Evolutionary conservation across 2,797 vertebrate species (phyloP).

Genomic region (Melanotaenia maccullochi): DNA sequence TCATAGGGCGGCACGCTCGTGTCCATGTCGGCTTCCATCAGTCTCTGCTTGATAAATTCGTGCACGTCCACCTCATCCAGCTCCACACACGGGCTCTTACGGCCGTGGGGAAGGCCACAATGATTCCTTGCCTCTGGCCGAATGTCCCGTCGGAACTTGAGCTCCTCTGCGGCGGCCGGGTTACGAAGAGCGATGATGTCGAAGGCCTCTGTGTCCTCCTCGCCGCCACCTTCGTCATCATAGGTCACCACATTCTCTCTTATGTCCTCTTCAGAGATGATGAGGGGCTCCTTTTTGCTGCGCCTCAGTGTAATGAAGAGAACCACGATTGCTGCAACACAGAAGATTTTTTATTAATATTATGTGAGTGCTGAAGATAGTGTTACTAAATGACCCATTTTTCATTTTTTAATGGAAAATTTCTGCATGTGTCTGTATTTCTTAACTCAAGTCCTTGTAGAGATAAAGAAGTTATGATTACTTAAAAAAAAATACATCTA

Average conservation of each 20-base stretch:
- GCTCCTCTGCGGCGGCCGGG: conserved; percentile 92
- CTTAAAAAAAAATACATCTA: conserved; percentile 44
- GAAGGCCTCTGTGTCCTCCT: conserved; percentile 98
- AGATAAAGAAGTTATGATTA: conserved; percentile 51
- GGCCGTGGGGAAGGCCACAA: conserved; percentile 74
- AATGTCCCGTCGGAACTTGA: conserved; percentile 92
- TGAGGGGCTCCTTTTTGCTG: conserved; percentile 95
- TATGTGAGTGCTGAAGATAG: neutral
- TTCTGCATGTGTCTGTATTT: conserved; percentile 10
- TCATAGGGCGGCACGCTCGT: conserved; percentile 93
- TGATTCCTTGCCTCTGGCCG: conserved; percentile 83
- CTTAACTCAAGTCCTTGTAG: conserved; percentile 51
- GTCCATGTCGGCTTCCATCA: conserved; percentile 92
- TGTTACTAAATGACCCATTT: too few species aligned
- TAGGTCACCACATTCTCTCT: conserved; percentile 98
- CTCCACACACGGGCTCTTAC: conserved; percentile 78
- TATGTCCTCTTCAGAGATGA: conserved; percentile 96
- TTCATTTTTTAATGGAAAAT: neutral
- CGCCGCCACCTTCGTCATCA: conserved; percentile 95
- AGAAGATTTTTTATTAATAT: neutral
- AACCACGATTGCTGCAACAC: conserved; percentile 90
- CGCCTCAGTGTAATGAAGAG: conserved; percentile 94
- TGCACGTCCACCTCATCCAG: conserved; percentile 89
- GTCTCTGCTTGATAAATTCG: conserved; percentile 91
- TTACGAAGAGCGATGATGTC: conserved; percentile 96